Evolutionary conservation across 2,888 invertebrate species (phyloP).

Genomic region (Automeris io): DNA sequence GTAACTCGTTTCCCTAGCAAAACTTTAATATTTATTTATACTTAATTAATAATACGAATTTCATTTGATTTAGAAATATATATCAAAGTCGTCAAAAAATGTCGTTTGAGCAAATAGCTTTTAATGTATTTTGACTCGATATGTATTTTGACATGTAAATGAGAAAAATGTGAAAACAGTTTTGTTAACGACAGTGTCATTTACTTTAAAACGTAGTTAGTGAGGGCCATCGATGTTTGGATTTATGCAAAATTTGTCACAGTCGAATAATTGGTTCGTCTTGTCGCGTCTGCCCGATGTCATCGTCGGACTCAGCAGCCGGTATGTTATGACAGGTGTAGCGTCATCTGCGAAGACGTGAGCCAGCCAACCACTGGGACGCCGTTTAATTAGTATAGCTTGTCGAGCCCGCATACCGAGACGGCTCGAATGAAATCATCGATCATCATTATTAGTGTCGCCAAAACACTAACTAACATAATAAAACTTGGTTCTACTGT

Average conservation of each 20-base stretch:
- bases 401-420: slow-evolving; percentile 27
- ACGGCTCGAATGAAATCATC: slow-evolving; percentile 36
- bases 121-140: too few species aligned
- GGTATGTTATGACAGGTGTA: slow-evolving; percentile 34
- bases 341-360: slow-evolving; percentile 29
- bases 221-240: neutral
- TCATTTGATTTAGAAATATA: too few species aligned
- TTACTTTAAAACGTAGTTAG: too few species aligned
- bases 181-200: too few species aligned
- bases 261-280: neutral
- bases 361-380: slow-evolving; percentile 31
- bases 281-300: neutral
- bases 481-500: neutral
- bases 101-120: too few species aligned
- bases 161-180: too few species aligned
- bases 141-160: too few species aligned
- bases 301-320: neutral
- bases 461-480: slow-evolving; percentile 21
- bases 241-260: slow-evolving; percentile 5
- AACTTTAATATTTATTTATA: too few species aligned
- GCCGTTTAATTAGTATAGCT: slow-evolving; percentile 41
- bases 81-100: too few species aligned
- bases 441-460: slow-evolving; percentile 33
- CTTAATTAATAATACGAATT: too few species aligned
- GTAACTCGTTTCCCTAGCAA: too few species aligned